Base-by-base conservation (phyloP, 2,113 vertebrate genomes). In the Abramis brama region DNA sequence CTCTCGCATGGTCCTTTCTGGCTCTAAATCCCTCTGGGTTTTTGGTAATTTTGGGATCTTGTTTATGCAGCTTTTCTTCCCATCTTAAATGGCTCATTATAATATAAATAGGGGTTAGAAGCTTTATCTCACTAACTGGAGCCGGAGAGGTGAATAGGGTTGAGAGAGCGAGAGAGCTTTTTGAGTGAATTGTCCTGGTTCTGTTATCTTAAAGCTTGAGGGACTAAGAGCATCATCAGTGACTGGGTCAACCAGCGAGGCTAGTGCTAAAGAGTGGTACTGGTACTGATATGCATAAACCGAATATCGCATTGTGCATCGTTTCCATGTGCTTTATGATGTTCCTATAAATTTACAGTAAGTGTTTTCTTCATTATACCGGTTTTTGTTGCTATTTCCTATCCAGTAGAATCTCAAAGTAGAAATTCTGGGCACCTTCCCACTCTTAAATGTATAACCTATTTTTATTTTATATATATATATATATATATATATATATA, bases 41-140 rank as follows among this genome's bases (percentile, higher is more conserved):
- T 57, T 64, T 43, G 33, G 60, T 70, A 13, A 83, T 73, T 87
- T 82, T 77, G 30, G 70, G 62, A 73, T 73, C 79, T 79, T 27
- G 52, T 60, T 59, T 80, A 39, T 66, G 47, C 59, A n/a, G 47
- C 52, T 64, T 80, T 83, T 82, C 75, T 70, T 86, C 23, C 30
- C 15, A 25, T 57, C 66, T 85, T 83, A 33, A 79, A 87, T 86
- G 78, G 36, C 83, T 84, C 17, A 84, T 89, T 87, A 86, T 50
- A 87, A 89, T 89, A 66, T 87, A 83, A 89, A 89, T 71, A 73
- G 83, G n/a, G 50, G 3, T 21, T 68, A 30, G 60, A 66, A 55
- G 73, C 78, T 4, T 86, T 84, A 79, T 87, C 66, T 86, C 27
- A 66, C 33, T 47, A 62, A 73, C 73, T 12, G 73, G 30, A 66